phyloP scores from a whole-genome alignment of 1,140 invertebrate species.

The Drosophila oshimai region DNA sequence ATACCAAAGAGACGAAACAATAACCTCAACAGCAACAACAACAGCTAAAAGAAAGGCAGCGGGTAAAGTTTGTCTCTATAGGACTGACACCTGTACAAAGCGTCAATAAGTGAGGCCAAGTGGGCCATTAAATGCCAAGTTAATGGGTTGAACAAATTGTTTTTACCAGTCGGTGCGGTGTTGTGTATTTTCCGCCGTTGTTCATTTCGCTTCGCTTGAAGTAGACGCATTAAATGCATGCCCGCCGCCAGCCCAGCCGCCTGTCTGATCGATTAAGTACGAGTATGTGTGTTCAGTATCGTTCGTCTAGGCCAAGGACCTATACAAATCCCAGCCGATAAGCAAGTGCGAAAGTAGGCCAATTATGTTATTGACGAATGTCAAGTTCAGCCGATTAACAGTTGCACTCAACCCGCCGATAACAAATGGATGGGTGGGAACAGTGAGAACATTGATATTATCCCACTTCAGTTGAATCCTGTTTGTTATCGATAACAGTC shows the following conservation, averaged over 20 bases:
- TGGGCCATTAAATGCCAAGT: slow-evolving; percentile 44
- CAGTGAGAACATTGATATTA: neutral
- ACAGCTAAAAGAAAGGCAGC: neutral
- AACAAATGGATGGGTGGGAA: neutral
- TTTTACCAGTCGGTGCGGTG: slow-evolving; percentile 14
- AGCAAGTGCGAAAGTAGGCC: neutral
- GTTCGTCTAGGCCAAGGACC: slow-evolving; percentile 11
- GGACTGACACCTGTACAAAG: slow-evolving; percentile 40
- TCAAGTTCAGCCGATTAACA: slow-evolving; percentile 10
- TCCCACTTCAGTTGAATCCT: neutral
- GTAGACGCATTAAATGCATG: slow-evolving; percentile 29
- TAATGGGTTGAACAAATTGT: slow-evolving; percentile 41
- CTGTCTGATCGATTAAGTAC: slow-evolving; percentile 21
- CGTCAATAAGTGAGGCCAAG: slow-evolving; percentile 42
- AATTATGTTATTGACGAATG: neutral
- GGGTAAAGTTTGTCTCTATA: neutral
- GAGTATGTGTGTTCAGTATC: neutral
- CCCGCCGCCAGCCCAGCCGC: neutral
- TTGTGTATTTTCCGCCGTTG: slow-evolving; percentile 9
- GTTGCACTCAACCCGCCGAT: too few species aligned
- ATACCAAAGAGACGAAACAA: neutral
- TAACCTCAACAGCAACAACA: neutral
- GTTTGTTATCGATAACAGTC: too few species aligned
- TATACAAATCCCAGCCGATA: slow-evolving; percentile 7
- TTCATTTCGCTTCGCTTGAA: slow-evolving; percentile 13